Percentiles rank a stretch among this genome's conserved stretches.
Evolutionary conservation across 2,888 invertebrate genomes (phyloP).

Genomic region (Agapostemon virescens): DNA sequence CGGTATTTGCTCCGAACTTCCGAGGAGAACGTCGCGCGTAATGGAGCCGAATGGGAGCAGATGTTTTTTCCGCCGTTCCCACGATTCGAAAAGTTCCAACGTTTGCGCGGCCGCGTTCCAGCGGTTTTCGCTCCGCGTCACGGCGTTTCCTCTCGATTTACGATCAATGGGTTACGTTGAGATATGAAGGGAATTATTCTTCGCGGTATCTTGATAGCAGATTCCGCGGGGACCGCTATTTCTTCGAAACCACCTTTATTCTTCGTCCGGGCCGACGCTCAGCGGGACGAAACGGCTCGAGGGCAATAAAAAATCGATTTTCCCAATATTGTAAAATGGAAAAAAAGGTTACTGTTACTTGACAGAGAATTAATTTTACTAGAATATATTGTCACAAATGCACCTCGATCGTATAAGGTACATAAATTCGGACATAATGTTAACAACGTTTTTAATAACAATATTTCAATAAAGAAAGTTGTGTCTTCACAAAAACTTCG

Average conservation of each 20-base stretch:
- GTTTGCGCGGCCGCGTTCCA: constrained; percentile 3
- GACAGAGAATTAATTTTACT: too few relatives aligned
- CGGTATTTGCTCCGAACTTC: constrained; percentile 23
- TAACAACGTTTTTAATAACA: too few relatives aligned
- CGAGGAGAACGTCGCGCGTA: constrained; percentile 20
- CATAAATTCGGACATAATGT: too few relatives aligned
- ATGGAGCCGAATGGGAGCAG: constrained; percentile 32
- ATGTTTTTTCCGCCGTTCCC: constrained; percentile 25
- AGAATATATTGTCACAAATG: too few relatives aligned
- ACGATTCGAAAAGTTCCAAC: constrained; percentile 30
- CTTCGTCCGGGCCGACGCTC: neutral
- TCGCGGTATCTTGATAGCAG: constrained; percentile 33
- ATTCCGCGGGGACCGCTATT: constrained; percentile 30
- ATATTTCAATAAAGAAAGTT: too few relatives aligned
- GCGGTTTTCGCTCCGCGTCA: neutral
- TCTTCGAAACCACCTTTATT: neutral
- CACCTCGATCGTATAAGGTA: too few relatives aligned
- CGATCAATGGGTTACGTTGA: constrained; percentile 45
- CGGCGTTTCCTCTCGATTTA: constrained; percentile 43
- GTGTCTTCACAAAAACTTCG: too few relatives aligned
- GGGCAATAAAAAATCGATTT: neutral
- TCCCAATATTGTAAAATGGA: too few relatives aligned
- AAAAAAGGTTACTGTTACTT: too few relatives aligned
- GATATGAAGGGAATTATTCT: constrained; percentile 52
- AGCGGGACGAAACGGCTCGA: neutral